Evolutionary conservation across 1,140 invertebrate species (phyloP), one percentile per base, ranked within the genome.

Genomic region (Lepidostoma basale): DNA sequence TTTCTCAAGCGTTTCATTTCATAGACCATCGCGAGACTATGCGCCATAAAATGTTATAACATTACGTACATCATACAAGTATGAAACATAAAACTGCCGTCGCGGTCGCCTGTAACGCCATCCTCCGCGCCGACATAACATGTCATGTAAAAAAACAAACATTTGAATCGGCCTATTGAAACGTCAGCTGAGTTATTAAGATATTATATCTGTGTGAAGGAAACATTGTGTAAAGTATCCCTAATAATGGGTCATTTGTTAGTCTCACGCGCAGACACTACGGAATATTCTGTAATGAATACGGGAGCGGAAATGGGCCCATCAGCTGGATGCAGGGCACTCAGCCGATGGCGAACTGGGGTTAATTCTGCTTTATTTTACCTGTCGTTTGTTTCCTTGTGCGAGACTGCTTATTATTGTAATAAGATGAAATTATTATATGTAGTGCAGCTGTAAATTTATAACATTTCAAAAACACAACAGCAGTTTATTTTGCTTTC

Each of bases 231-330:
- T 62, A 72, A 72, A 72, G 70, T 72, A 69, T 63, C 63, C 67
- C 28, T 72, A 72, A 72, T 72, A 72, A 72, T 62, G 63, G 70
- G 70, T 72, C 70, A 72, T 72, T 72, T 72, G 70, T 72, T 72
- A 72, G 70, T 72, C 67, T 72, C 70, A 72, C 70, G 62, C 70
- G 67, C 70, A 72, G 70, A 69, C 67, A 67, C 63, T 44, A 69
- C 45, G 45, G 16, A n/a, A 49, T 49, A 49, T 49, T 23, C 23
- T n/a, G 52, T 36, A 68, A 69, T 68, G 67, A 72, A 72, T 72
- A 67, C 65, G n/a, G 36, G 26, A 44, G 47, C 66, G 70, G 70
- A 72, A 72, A 72, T 72, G 62, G 45, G 36, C 3, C 44, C 56
- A 68, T 72, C 64, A 47, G 56, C 62, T 28, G 33, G 60, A 42